Evolutionary conservation across 1,140 invertebrate species (phyloP).

Genomic region (Augochlora pura): DNA sequence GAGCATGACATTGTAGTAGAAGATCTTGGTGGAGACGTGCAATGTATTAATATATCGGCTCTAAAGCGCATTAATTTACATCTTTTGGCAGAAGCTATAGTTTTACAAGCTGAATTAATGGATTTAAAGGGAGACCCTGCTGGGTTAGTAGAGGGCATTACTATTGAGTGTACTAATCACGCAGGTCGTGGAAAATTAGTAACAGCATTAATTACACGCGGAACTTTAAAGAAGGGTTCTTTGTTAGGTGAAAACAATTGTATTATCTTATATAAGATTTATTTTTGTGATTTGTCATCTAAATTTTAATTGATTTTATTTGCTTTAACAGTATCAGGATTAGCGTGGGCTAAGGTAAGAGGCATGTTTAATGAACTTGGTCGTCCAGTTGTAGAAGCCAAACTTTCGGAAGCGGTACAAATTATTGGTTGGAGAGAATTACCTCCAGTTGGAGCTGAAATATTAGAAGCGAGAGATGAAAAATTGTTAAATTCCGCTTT

Average conservation of each 20-base stretch:
- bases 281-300: not conserved
- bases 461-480: conserved; percentile 91
- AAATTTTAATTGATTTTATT: conserved; percentile 21
- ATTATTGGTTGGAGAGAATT: conserved; percentile 94
- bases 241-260: conserved; percentile 81
- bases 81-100: conserved; percentile 91
- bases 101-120: conserved; percentile 93
- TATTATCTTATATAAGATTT: not conserved
- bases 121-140: conserved; percentile 90
- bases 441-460: conserved; percentile 92
- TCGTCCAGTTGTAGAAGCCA: conserved; percentile 83
- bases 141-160: conserved; percentile 92
- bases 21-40: conserved; percentile 94
- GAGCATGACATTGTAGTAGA: conserved; percentile 92
- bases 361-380: conserved; percentile 92
- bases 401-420: conserved; percentile 91
- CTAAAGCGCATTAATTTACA: conserved; percentile 91
- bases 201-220: conserved; percentile 93
- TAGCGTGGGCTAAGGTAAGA: conserved; percentile 91
- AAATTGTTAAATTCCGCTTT: conserved; percentile 87
- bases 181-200: conserved; percentile 90
- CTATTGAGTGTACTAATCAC: conserved; percentile 93
- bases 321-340: conserved; percentile 85
- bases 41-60: conserved; percentile 95
- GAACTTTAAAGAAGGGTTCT: conserved; percentile 91